Evolutionary conservation across 1,140 invertebrate species (phyloP).

Genomic region (Acyrthosiphon pisum): DNA sequence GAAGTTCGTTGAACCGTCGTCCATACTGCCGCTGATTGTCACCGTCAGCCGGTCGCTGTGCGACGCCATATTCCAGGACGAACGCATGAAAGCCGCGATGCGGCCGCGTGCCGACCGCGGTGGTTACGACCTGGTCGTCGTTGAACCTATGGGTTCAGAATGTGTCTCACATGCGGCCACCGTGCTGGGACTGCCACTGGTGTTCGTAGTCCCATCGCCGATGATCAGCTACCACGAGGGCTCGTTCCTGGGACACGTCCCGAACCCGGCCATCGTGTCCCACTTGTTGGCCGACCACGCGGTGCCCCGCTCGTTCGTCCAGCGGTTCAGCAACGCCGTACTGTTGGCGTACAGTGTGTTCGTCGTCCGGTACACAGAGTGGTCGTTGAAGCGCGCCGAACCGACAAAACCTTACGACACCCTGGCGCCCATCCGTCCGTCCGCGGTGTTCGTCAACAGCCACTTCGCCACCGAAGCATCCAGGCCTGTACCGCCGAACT

Average conservation of each 20-base stretch:
- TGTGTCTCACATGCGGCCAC: background rate
- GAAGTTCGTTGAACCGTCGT: background rate
- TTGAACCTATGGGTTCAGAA: background rate
- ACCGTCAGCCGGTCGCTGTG: background rate
- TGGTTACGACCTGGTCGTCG: background rate
- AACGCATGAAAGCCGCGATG: background rate
- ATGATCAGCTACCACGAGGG: background rate
- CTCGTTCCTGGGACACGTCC: background rate
- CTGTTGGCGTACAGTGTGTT: constrained; percentile 15
- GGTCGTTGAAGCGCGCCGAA: no score
- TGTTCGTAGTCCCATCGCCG: constrained; percentile 29
- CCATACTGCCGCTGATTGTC: background rate
- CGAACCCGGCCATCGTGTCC: constrained; percentile 11
- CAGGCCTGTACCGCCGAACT: constrained; percentile 27
- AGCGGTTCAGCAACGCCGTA: background rate
- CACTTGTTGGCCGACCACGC: background rate
- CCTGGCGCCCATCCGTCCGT: background rate
- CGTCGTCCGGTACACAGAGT: background rate
- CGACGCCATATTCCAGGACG: background rate
- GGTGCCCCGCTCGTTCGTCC: background rate
- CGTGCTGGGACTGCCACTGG: background rate
- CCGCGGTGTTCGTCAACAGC: constrained; percentile 23
- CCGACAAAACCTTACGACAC: background rate
- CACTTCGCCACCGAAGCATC: constrained; percentile 18
- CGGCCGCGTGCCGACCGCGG: background rate